Base-by-base conservation (phyloP, 2,113 vertebrate genomes). In the Malurus alboscapulatus region DNA sequence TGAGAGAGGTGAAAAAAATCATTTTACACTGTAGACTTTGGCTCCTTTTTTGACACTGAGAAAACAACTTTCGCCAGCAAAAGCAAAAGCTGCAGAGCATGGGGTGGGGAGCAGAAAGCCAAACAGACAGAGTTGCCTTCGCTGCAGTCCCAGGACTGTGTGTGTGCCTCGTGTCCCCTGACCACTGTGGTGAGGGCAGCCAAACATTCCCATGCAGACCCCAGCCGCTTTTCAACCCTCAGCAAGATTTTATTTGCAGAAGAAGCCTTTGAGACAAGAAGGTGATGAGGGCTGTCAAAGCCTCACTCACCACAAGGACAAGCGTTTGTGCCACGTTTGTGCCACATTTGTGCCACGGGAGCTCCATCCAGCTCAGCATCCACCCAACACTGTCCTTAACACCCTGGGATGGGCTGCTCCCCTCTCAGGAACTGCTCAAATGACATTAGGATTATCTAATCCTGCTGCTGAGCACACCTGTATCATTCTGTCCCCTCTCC, bases 1-100 rank as follows among this genome's bases (percentile, higher is more conserved):
- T 96, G 96, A 97, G 84, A 94, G 80, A 95, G 96, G 96, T 96
- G 97, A 97, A 92, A 94, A 92, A 96, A 96, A 96, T 96, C 91
- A 88, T 97, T 95, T 95, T 94, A 77, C 76, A 77, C 80, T 94
- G 91, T 94, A 91, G 95, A 85, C 93, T 91, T 95, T 87, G 91
- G 92, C 94, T 97, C 90, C 4, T 87, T 95, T 95, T 90, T 90
- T 97, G 94, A 95, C 95, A 89, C 91, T 86, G 84, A 93, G 96
- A 96, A 96, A 97, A 95, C 91, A 94, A 91, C 80, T 94, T 92
- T 69, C 94, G 91, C 96, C 93, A 95, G 94, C 71, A 55, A 85
- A 93, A 88, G 85, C 77, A 92, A 95, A 95, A 92, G 58, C 88
- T 84, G 87, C 50, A 82, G 72, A 87, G 92, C 53, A 10, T 24